Base-by-base conservation (phyloP, 2,888 invertebrate genomes). In the Stictocephala bisonia region DNA sequence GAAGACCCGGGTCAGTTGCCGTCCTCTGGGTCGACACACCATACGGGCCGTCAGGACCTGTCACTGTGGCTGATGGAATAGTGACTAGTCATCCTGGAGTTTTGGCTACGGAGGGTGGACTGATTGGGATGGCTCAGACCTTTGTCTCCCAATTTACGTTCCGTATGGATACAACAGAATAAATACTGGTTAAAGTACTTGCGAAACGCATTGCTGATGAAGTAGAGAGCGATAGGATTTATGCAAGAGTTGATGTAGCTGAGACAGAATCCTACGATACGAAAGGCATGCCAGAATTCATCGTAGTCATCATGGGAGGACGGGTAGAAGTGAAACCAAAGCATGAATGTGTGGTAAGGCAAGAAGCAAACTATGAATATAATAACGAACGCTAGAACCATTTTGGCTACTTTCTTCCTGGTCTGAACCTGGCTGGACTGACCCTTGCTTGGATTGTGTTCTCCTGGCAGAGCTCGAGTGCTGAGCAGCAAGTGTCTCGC, bases 161-260 rank as follows among this genome's bases (percentile, higher is more conserved):
- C 60, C 2, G 70, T 6, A 0, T 69, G 35, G 1, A 72, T 74
- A 75, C 91, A 90, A 83, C 95, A 95, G 85, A 95, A 95, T 26
- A 97, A 86, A 84, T 96, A 95, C 40, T 91, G 89, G 86, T 97
- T 95, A 87, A 94, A 88, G 79, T 86, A 84, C 72, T 80, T 79
- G 20, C 92, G 86, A 84, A 95, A 96, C 66, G 94, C 93, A 1
- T 93, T 93, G 80, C 94, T 95, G 67, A 95, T 91, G 84, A 93
- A 93, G 85, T 95, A 96, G 18, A 96, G 85, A 0, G 95, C 94
- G 56, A 95, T 90, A 0, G 96, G 96, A 82, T 96, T 96, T 79
- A 95, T 91, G 85, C 95, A 95, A 15, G 96, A 96, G 85, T 95
- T 96, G 77, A 95, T 88, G 85, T 95, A 96, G 80, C 92, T 91